Percentiles rank a stretch among this genome's conserved stretches.
Evolutionary conservation across 2,888 invertebrate species (phyloP).

Genomic region (Drosophila yooni): DNA sequence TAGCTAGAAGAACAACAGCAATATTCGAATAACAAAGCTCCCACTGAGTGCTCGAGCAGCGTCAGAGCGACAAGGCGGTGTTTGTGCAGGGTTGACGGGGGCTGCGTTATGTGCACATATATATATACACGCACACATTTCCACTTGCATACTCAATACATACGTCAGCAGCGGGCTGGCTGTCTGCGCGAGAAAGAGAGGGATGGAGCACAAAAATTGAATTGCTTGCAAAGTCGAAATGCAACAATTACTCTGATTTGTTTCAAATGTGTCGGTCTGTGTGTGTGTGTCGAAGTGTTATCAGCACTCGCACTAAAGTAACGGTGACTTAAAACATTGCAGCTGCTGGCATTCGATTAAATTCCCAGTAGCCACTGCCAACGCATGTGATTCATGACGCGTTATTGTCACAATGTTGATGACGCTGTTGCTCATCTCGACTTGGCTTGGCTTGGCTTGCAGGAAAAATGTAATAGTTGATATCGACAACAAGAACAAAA

Average conservation of each 20-base stretch:
- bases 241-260: conserved; percentile 53
- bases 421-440: conserved; percentile 29
- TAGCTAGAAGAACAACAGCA: conserved; percentile 11
- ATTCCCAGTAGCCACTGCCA: conserved; percentile 37
- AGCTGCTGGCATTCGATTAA: conserved; percentile 29
- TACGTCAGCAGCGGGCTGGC: conserved; percentile 44
- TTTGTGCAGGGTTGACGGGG: conserved; percentile 16
- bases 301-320: conserved; percentile 49
- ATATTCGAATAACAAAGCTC: conserved; percentile 37
- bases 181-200: conserved; percentile 20
- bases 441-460: neutral
- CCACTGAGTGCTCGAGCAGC: conserved; percentile 28
- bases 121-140: neutral
- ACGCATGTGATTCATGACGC: conserved; percentile 71
- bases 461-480: conserved; percentile 17
- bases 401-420: conserved; percentile 24
- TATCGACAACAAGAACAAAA: conserved; percentile 17
- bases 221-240: conserved; percentile 47
- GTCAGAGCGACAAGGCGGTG: conserved; percentile 6
- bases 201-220: conserved; percentile 12
- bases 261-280: conserved; percentile 24
- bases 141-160: conserved; percentile 11
- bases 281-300: conserved; percentile 45
- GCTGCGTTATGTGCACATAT: conserved; percentile 6
- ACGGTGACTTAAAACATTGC: conserved; percentile 35